Base-by-base conservation (phyloP, 2,888 invertebrate genomes). In the Cetonia aurata region DNA sequence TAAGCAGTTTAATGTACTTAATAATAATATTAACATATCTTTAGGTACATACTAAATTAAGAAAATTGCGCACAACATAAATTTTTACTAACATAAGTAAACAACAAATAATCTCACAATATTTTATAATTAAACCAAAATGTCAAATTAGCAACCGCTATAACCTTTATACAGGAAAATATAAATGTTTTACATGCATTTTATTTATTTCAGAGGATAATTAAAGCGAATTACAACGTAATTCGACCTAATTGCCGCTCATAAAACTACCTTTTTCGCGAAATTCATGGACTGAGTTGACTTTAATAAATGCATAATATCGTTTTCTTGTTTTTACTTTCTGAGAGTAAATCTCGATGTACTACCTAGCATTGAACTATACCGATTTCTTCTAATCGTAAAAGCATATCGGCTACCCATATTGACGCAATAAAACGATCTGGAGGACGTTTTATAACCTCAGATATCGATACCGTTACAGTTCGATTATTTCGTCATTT, bases 391-490 rank as follows among this genome's bases (percentile, higher is more conserved):
- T 25, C 25, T 25, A 25, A 25, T 53, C n/a, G n/a, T 31, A 53
- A 53, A 53, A 53, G 9, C 25, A 53, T n/a, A 25, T 53, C 53
- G 4, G 1, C 53, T 3, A 9, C 53, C 31, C 31, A 53, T 53
- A 53, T 53, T 15, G 17, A 15, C 19, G 50, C 19, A 50, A 15
- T 50, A 19, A 50, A 50, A 50, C 53, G 53, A 53, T 25, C 25
- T 53, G 25, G 53, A 53, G 53, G 53, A 25, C 53, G 25, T 53
- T 53, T 1, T 12, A 19, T 31, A 53, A 31, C 31, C 53, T 53
- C 53, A 53, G n/a, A 31, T 9, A n/a, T n/a, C 53, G 53, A 53
- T 53, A 53, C n/a, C 53, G 53, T 25, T 53, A 53, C n/a, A n/a
- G 10, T 44, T 44, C 13, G 1, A 31, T 25, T 31, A 19, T 53